Base-by-base conservation (phyloP, 2,797 vertebrate species). In the Ciconia nigra region DNA sequence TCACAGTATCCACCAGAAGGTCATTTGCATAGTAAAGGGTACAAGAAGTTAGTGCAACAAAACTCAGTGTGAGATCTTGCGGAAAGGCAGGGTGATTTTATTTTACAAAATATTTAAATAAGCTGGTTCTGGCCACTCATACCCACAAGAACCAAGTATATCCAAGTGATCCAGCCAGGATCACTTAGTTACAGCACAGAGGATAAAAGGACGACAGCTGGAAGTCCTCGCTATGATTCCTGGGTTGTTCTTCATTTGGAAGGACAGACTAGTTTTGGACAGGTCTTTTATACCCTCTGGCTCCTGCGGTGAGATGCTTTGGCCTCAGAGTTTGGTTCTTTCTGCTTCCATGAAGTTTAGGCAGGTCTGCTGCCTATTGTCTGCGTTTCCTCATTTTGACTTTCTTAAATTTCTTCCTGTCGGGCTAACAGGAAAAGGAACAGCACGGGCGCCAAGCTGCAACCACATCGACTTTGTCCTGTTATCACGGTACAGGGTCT, bases 391-490 rank as follows among this genome's bases (percentile, higher is more conserved):
- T 78, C 51, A 29, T 44, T 63, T 33, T 10, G 18, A 42, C 42
- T 11, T 47, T 61, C 79, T 62, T 55, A 4, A 49, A 61, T 29
- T 17, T 22, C 52, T 62, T 62, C 47, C 52, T 21, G 69, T 17
- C 4, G 11, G 49, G 74, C 6, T 6, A 57, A 54, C 31, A 42
- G 63, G 54, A 58, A 21, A 47, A 52, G 63, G 63, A 80, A n/a
- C 0, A 0, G 29, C 54, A 31, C 1, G 0, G 18, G 42, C 6
- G 0, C 19, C 2, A 1, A 62, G 35, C 35, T 2, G 4, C 57
- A 42, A 20, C n/a, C 4, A 1, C 29, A 10, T 11, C 4, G 2
- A 11, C 58, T n/a, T 16, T 14, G 29, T 31, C 17, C 16, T 18
- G 31, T 3, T 9, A 24, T 1, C 69, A 19, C 44, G 20, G 59